Evolutionary conservation across 2,113 vertebrate species (phyloP).

Genomic region (Dascyllus trimaculatus): DNA sequence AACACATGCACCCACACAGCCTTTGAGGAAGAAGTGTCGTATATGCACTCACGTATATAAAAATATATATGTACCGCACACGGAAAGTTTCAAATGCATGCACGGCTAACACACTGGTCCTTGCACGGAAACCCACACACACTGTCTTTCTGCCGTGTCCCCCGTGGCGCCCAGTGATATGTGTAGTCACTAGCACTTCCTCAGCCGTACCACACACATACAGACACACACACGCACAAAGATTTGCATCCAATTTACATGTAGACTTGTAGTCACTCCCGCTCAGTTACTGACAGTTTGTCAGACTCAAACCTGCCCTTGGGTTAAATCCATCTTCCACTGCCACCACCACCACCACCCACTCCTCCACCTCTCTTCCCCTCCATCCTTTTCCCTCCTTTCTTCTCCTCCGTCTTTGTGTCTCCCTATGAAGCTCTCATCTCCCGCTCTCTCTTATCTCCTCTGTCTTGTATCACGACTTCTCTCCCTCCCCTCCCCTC

Average conservation of each 20-base stretch:
- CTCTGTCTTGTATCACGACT: conserved; percentile 38
- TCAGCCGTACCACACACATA: conserved; percentile 54
- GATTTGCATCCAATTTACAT: conserved; percentile 78
- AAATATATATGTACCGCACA: not conserved
- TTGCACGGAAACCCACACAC: conserved; percentile 26
- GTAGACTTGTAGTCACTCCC: conserved; percentile 54
- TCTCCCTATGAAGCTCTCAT: conserved; percentile 51
- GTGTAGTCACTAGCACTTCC: conserved; percentile 58
- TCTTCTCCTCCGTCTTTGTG: conserved; percentile 33
- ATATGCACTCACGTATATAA: conserved; percentile 34
- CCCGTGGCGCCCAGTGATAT: conserved; percentile 54
- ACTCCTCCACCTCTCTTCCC: conserved; percentile 41
- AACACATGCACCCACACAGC: conserved; percentile 37
- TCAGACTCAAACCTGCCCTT: conserved; percentile 72
- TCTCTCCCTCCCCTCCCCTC: conserved; percentile 1
- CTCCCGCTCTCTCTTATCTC: conserved; percentile 53
- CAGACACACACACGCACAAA: conserved; percentile 46
- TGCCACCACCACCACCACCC: conserved; percentile 2
- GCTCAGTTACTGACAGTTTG: conserved; percentile 74
- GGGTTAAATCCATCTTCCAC: conserved; percentile 71
- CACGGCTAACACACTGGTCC: conserved; percentile 8
- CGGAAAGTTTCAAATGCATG: conserved; percentile 18
- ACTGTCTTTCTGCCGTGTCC: conserved; percentile 37
- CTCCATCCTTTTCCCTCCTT: conserved; percentile 7
- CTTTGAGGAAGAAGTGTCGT: conserved; percentile 46